These are phyloP conservation scores for Salvator merianae DNA, from an alignment of 2,113 vertebrate species.

Conservation along the genomic window DNA sequence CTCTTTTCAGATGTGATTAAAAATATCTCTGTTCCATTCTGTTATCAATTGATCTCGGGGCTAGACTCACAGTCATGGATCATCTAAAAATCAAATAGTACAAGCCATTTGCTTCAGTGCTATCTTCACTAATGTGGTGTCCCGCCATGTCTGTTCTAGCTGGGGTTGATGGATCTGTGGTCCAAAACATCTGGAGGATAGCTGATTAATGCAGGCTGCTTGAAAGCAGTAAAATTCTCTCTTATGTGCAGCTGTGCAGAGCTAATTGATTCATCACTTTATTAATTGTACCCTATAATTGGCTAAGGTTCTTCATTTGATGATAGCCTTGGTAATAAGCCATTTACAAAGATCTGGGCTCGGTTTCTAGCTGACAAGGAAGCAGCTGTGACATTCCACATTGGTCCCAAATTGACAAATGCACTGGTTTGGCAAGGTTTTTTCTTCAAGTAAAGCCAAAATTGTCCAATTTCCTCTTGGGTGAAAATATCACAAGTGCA, in stretches of 20 bases:
- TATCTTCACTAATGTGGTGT: too few relatives aligned
- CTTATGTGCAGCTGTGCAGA: neutral
- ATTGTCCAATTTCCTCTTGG: neutral
- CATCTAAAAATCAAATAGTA: neutral
- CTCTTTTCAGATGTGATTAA: neutral
- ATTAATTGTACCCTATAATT: neutral
- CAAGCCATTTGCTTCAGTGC: too few relatives aligned
- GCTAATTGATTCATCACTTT: neutral
- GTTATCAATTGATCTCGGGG: too few relatives aligned
- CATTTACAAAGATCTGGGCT: neutral
- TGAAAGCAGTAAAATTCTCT: neutral
- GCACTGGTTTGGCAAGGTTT: neutral
- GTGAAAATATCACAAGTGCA: constrained; percentile 15
- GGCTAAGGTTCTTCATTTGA: neutral
- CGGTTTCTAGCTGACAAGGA: neutral
- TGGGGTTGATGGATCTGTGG: neutral
- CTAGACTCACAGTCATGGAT: neutral
- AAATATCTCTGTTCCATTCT: too few relatives aligned
- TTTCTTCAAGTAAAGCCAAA: neutral
- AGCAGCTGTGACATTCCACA: too few relatives aligned
- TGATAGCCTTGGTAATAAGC: neutral
- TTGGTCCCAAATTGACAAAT: neutral
- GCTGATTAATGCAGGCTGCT: too few relatives aligned
- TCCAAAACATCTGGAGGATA: too few relatives aligned
- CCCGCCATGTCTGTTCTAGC: too few relatives aligned